phyloP scores from a whole-genome alignment of 1,140 invertebrate genomes.

The Panagrolaimus sp. region DNA sequence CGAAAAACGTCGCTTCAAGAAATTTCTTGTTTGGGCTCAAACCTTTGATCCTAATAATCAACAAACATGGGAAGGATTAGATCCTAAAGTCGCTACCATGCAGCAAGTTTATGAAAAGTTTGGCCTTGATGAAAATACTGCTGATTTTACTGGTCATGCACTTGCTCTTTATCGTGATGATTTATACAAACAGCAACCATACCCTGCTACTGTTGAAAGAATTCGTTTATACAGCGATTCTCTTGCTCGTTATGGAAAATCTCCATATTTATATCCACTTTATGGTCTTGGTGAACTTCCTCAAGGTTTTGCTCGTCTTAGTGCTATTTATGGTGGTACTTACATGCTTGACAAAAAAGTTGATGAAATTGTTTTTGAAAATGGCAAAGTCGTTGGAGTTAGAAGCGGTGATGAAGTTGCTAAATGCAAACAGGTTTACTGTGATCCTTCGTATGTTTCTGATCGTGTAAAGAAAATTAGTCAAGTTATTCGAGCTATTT shows the following conservation, averaged over 20 bases:
- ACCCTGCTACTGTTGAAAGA: constrained; percentile 76
- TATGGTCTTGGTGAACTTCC: constrained; percentile 97
- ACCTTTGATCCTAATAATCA: constrained; percentile 84
- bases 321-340: constrained; percentile 98
- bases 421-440: constrained; percentile 94
- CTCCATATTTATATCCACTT: constrained; percentile 96
- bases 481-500: constrained; percentile 91
- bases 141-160: constrained; percentile 97
- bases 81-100: constrained; percentile 77
- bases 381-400: constrained; percentile 82
- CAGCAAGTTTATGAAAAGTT: constrained; percentile 87
- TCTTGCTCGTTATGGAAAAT: constrained; percentile 92
- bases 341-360: constrained; percentile 99
- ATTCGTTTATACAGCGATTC: constrained; percentile 97
- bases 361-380: constrained; percentile 84
- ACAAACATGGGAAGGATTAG: constrained; percentile 87
- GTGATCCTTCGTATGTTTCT: constrained; percentile 89
- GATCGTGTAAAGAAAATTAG: constrained; percentile 68
- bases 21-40: constrained; percentile 90
- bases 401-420: constrained; percentile 83
- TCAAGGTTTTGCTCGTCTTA: constrained; percentile 93
- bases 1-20: constrained; percentile 93
- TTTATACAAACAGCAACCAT: constrained; percentile 73
- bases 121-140: constrained; percentile 88
- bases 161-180: constrained; percentile 77